Evolutionary conservation across 2,113 vertebrate species (phyloP).

Genomic region (Cyanoramphus novaezelandiae): DNA sequence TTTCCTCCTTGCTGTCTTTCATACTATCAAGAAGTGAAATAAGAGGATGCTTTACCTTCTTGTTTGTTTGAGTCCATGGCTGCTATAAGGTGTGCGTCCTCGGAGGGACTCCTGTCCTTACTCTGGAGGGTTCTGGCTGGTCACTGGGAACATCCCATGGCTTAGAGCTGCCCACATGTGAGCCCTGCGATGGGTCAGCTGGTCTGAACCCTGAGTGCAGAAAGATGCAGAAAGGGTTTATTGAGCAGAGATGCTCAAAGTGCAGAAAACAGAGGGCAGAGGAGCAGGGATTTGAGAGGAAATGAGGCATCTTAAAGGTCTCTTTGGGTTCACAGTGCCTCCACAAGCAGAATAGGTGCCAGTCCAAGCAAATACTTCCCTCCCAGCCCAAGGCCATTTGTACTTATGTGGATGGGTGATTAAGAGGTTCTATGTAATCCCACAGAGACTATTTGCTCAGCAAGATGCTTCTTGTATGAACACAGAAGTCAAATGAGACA

Average conservation of each 20-base stretch:
- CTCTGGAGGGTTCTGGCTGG: slow-evolving; percentile 63
- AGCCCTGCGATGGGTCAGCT: slow-evolving; percentile 58
- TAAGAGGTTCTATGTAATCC: not conserved
- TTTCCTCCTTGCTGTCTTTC: not conserved
- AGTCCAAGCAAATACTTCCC: not conserved
- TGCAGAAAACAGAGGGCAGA: not conserved
- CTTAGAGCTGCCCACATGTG: slow-evolving; percentile 61
- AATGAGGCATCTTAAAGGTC: not conserved
- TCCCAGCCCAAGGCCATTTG: not conserved
- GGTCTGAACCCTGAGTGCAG: slow-evolving; percentile 68
- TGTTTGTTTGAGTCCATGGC: slow-evolving; percentile 77
- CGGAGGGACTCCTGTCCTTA: slow-evolving; percentile 54
- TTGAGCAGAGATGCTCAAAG: not conserved
- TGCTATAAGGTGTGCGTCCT: slow-evolving; percentile 43
- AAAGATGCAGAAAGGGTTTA: slow-evolving; percentile 69
- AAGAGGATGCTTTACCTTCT: slow-evolving; percentile 66
- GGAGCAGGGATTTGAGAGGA: not conserved
- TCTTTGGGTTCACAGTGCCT: not conserved
- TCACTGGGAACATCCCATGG: slow-evolving; percentile 64
- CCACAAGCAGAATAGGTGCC: not conserved
- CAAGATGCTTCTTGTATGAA: not conserved
- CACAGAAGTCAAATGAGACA: not conserved
- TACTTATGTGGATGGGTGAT: not conserved
- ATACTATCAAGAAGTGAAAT: slow-evolving; percentile 11
- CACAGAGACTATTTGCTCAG: not conserved